Evolutionary conservation across 2,888 invertebrate genomes (phyloP), one percentile per base, ranked within the genome.

Genomic region (Mycalesis mineus): DNA sequence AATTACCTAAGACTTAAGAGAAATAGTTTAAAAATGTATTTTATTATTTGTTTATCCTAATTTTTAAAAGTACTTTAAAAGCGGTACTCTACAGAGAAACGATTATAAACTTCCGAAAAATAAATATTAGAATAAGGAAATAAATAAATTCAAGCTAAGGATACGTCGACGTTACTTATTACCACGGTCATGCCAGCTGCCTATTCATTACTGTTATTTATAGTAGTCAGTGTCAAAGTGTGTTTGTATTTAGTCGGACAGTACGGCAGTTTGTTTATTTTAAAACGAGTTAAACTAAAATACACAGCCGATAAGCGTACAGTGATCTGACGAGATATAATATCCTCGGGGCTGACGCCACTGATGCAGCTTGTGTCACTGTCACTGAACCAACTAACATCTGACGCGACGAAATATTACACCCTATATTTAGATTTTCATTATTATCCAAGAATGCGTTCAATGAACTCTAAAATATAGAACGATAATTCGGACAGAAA

Each of bases 121-220:
- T 82, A 80, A 84, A 81, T 82, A 85, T 85, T 84, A 78, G 82
- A 84, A 84, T 82, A 80, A 81, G 80, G 78, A 81, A 75, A 72
- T 74, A 75, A 80, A 86, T 84, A 85, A 85, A 85, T 85, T 78
- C 75, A 76, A 68, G 76, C n/a, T 80, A 76, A 81, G 84, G 80
- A 82, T 81, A 82, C 75, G 80, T 80, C 78, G 77, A 79, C 83
- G 82, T 85, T 85, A 85, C 84, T 80, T 80, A 84, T 84, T 80
- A 77, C 82, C 77, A 77, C 79, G 78, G 79, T 82, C 77, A 79
- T 79, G 83, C 77, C 79, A 77, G 74, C 78, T 78, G 78, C 79
- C 86, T 83, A 88, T 87, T 87, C 87, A 88, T 88, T 88, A 88
- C 82, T 71, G 77, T 86, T 88, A 88, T 88, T 88, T 87, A 88